These are phyloP conservation scores for Pinna nobilis DNA, from an alignment of 1,140 invertebrate genomes.

Conservation along the genomic window DNA sequence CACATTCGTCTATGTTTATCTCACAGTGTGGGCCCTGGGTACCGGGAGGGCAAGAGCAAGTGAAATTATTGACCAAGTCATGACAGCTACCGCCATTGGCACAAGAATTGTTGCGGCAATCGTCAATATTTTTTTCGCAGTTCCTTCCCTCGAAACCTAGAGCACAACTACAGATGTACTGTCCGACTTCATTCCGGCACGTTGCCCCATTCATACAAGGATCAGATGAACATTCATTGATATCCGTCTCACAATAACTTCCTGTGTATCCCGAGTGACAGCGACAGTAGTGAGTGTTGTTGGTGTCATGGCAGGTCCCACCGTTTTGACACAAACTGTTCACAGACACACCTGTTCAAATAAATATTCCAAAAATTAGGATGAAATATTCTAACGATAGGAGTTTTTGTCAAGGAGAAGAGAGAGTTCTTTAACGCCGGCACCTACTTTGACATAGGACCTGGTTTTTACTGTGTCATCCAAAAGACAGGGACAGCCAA, in stretches of 20 bases:
- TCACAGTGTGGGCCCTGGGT: conserved; percentile 76
- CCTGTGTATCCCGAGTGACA: conserved; percentile 77
- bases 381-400: not conserved
- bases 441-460: too few species aligned
- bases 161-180: conserved; percentile 84
- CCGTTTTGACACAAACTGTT: conserved; percentile 90
- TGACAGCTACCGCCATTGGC: conserved; percentile 89
- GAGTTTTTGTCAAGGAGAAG: too few species aligned
- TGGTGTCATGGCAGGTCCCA: conserved; percentile 88
- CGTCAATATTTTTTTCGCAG: conserved; percentile 86
- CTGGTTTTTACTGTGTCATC: too few species aligned
- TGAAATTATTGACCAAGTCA: conserved; percentile 76
- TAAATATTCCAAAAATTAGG: not conserved
- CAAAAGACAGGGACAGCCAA: too few species aligned
- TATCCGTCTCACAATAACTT: conserved; percentile 93
- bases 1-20: conserved; percentile 78
- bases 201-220: conserved; percentile 96
- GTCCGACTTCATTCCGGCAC: conserved; percentile 94
- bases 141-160: conserved; percentile 72
- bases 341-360: conserved; percentile 65
- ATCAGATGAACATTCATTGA: conserved; percentile 88
- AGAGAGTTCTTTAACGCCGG: too few species aligned
- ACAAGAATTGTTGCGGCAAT: conserved; percentile 90
- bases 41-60: conserved; percentile 84
- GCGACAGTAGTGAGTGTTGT: conserved; percentile 59